Conservation (phyloP, 2,797 vertebrate genomes). For the Gila robusta region DNA sequence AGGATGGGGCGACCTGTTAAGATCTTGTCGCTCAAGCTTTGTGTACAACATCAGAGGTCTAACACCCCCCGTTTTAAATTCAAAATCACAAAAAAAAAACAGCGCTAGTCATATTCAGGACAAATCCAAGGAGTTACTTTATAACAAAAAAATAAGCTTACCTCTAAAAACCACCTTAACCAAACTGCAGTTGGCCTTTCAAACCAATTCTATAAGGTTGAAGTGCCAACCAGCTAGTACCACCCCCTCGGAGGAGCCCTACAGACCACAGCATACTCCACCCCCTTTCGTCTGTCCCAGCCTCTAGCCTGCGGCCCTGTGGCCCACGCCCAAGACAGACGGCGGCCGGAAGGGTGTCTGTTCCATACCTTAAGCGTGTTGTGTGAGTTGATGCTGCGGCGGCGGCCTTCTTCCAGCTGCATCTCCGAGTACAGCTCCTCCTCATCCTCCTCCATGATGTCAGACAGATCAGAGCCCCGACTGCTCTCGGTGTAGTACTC, state of each 20-base stretch:
- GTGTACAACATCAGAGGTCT: neutral
- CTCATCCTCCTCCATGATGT: conserved; percentile 99
- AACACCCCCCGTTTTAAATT: neutral
- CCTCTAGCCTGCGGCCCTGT: conserved; percentile 47
- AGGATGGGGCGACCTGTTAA: conserved; percentile 35
- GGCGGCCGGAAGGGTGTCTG: conserved; percentile 44
- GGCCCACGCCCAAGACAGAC: conserved; percentile 33
- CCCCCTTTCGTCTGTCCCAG: conserved; percentile 47
- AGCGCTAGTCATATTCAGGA: conserved; percentile 1
- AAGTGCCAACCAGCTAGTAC: conserved; percentile 25
- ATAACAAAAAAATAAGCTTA: conserved; percentile 18
- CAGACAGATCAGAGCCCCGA: conserved; percentile 94
- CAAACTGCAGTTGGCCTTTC: conserved; percentile 6
- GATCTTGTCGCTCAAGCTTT: conserved; percentile 19
- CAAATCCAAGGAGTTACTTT: conserved; percentile 19
- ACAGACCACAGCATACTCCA: conserved; percentile 41
- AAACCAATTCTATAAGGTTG: conserved; percentile 2
- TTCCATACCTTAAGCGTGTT: conserved; percentile 91
- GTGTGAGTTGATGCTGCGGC: conserved; percentile 91
- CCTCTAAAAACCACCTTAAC: neutral
- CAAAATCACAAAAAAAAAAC: conserved; percentile 10
- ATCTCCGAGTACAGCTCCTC: conserved; percentile 97
- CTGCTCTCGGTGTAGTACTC: conserved; percentile 98
- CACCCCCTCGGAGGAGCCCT: conserved; percentile 33
- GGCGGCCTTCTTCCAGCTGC: conserved; percentile 94